These are phyloP conservation scores for Platysteira castanea DNA, from an alignment of 2,113 vertebrate genomes.

Conservation along the genomic window DNA sequence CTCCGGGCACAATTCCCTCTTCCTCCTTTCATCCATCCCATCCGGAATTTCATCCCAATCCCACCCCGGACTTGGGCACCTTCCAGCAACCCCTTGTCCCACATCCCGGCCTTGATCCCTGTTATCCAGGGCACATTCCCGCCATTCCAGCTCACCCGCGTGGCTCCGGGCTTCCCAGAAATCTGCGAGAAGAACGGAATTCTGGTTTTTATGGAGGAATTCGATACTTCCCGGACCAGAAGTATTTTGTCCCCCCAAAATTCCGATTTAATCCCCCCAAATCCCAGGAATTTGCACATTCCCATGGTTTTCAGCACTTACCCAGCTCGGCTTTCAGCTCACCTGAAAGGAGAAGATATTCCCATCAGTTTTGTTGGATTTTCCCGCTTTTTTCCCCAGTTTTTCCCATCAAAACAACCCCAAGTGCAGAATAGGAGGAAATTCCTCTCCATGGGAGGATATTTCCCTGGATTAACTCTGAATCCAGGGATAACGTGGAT, in stretches of 20 bases:
- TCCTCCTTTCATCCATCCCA: not conserved
- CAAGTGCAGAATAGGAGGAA: not conserved
- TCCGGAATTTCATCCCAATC: not conserved
- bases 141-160: not conserved
- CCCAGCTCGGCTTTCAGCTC: not conserved
- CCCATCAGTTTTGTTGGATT: not conserved
- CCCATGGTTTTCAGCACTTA: not conserved
- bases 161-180: not conserved
- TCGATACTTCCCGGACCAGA: not conserved
- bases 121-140: not conserved
- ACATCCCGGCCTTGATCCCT: not conserved
- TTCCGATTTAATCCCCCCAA: not conserved
- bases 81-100: not conserved
- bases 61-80: too few relatives aligned
- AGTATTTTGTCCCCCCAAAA: not conserved
- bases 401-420: not conserved
- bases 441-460: not conserved
- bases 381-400: fast-evolving
- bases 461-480: not conserved
- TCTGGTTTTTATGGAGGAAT: not conserved
- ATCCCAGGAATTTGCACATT: not conserved
- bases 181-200: not conserved
- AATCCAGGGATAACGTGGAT: not conserved
- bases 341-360: not conserved
- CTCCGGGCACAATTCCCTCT: not conserved